Evolutionary conservation across 2,888 invertebrate genomes (phyloP).

Genomic region (Mesopsocus fuscifrons): DNA sequence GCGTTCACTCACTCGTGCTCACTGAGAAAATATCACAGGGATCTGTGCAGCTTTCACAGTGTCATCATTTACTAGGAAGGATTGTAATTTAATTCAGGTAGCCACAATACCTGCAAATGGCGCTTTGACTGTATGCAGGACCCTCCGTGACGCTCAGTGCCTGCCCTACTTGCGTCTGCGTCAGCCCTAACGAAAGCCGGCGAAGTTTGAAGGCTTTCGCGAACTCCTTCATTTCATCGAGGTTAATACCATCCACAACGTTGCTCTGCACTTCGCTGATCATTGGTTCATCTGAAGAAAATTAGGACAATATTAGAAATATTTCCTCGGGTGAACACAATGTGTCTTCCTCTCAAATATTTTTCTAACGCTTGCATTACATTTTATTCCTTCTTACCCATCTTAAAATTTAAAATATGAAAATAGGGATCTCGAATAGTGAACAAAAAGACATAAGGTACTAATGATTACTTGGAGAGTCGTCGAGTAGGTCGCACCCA

Average conservation of each 20-base stretch:
- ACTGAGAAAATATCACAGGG: too few relatives aligned
- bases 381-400: too few relatives aligned
- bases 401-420: too few relatives aligned
- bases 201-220: constrained; percentile 93
- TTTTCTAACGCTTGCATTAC: too few relatives aligned
- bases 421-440: too few relatives aligned
- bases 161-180: constrained; percentile 95
- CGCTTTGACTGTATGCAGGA: constrained; percentile 96
- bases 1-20: too few relatives aligned
- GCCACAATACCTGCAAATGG: constrained; percentile 94
- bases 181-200: constrained; percentile 79
- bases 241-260: constrained; percentile 88
- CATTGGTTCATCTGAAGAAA: constrained; percentile 60
- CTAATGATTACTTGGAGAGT: constrained; percentile 79
- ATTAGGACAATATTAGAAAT: constrained; percentile 23
- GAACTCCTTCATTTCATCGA: constrained; percentile 97
- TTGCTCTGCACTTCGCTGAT: constrained; percentile 88
- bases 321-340: too few relatives aligned
- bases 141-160: constrained; percentile 92
- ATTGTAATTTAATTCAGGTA: too few relatives aligned
- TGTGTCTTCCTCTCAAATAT: too few relatives aligned
- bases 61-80: too few relatives aligned
- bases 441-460: too few relatives aligned
- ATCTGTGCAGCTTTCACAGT: too few relatives aligned
- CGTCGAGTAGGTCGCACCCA: constrained; percentile 41